A percentile compares a stretch with the other conserved stretches of the same genome.
Evolutionary conservation across 2,888 invertebrate species (phyloP).

Genomic region (Cryptocephalus primarius): DNA sequence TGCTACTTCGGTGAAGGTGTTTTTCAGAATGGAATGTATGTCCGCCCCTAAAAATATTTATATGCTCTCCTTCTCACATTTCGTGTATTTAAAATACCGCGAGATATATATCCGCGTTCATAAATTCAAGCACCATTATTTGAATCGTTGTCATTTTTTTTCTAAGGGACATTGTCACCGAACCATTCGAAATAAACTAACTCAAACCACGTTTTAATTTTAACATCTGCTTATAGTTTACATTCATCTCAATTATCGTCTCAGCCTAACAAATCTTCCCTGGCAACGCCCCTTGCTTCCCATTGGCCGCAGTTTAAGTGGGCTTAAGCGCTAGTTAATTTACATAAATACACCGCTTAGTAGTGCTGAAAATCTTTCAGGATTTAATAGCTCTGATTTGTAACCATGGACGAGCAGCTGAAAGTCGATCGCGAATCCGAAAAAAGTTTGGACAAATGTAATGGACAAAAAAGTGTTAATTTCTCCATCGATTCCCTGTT

Average conservation of each 20-base stretch:
- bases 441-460: slow-evolving; percentile 8
- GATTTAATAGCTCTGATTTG: not conserved
- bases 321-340: slow-evolving; percentile 12
- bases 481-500: slow-evolving; percentile 28
- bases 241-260: slow-evolving; percentile 20
- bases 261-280: slow-evolving; percentile 14
- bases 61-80: too few relatives aligned
- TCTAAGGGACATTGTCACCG: too few relatives aligned
- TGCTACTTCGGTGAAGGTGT: too few relatives aligned
- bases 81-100: too few relatives aligned
- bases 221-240: slow-evolving; percentile 14
- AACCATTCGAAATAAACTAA: too few relatives aligned
- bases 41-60: too few relatives aligned
- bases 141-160: too few relatives aligned
- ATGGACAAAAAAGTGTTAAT: slow-evolving; percentile 18
- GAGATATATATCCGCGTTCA: too few relatives aligned
- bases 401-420: slow-evolving; percentile 7
- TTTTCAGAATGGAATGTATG: too few relatives aligned
- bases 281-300: slow-evolving; percentile 11
- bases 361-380: slow-evolving; percentile 11
- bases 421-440: slow-evolving; percentile 2
- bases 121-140: too few relatives aligned
- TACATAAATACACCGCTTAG: not conserved
- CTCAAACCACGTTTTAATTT: slow-evolving; percentile 8
- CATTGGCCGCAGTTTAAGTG: slow-evolving; percentile 12